These are phyloP conservation scores for Brachylomia viminalis DNA, from an alignment of 2,888 invertebrate genomes.

Conservation along the genomic window DNA sequence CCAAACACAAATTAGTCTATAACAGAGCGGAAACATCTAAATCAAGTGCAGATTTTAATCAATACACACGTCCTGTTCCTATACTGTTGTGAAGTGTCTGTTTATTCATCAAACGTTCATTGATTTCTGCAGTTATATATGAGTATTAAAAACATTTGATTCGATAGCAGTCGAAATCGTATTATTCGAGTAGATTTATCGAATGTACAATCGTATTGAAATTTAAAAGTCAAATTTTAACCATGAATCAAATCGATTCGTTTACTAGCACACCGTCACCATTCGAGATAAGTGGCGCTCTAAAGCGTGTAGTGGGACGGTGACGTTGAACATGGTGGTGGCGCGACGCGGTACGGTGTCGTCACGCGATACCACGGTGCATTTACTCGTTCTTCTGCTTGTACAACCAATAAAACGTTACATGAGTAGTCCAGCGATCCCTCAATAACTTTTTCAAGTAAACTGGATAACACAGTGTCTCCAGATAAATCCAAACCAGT, in stretches of 20 bases:
- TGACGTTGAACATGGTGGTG: slow-evolving; percentile 64
- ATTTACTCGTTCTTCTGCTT: slow-evolving; percentile 33
- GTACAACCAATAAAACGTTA: slow-evolving; percentile 22
- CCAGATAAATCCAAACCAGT: slow-evolving; percentile 33
- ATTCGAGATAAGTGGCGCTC: slow-evolving; percentile 70
- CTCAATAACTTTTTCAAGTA: not conserved
- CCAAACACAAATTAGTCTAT: slow-evolving; percentile 25
- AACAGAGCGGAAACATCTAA: slow-evolving; percentile 30
- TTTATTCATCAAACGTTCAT: slow-evolving; percentile 39
- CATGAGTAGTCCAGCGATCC: slow-evolving; percentile 8
- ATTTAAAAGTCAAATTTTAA: slow-evolving; percentile 60
- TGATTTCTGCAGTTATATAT: slow-evolving; percentile 18
- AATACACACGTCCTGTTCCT: slow-evolving; percentile 37
- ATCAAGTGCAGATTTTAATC: slow-evolving; percentile 52
- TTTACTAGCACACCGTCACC: slow-evolving; percentile 53
- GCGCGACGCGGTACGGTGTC: slow-evolving; percentile 55
- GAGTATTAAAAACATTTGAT: not conserved
- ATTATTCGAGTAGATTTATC: slow-evolving; percentile 21
- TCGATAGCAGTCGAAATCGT: not conserved
- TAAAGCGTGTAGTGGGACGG: slow-evolving; percentile 66
- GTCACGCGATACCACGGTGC: slow-evolving; percentile 58
- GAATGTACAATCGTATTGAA: slow-evolving; percentile 23
- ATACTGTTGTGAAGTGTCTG: slow-evolving; percentile 18
- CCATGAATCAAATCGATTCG: slow-evolving; percentile 63
- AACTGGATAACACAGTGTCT: not conserved